These are phyloP conservation scores for Hirundo rustica DNA, from an alignment of 2,797 vertebrate genomes.

Conservation along the genomic window DNA sequence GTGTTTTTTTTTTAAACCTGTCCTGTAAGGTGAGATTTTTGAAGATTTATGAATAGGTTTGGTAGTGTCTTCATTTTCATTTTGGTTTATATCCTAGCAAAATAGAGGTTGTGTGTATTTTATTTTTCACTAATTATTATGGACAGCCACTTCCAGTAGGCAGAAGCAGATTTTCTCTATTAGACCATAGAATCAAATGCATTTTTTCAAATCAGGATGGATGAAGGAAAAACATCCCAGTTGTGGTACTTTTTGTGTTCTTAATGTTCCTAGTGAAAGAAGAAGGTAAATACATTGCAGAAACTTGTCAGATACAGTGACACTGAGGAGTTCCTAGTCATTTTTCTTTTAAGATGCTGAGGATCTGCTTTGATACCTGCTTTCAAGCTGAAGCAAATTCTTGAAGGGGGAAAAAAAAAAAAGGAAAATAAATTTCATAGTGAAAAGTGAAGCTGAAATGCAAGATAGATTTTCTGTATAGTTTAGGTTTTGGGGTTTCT, in stretches of 20 bases:
- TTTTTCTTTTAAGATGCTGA: background rate
- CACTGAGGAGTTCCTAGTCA: background rate
- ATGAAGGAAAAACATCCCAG: background rate
- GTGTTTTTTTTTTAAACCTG: background rate
- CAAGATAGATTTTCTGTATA: background rate
- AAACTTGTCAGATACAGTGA: constrained; percentile 20
- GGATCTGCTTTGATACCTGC: constrained; percentile 4
- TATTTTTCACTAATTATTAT: constrained; percentile 2
- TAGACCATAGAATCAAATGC: constrained; percentile 14
- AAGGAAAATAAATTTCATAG: constrained; percentile 3
- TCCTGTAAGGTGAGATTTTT: background rate
- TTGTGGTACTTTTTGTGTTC: background rate
- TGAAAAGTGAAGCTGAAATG: background rate
- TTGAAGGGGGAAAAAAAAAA: background rate
- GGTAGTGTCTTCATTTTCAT: background rate
- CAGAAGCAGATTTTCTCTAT: constrained; percentile 22
- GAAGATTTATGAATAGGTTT: background rate
- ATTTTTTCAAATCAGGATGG: constrained; percentile 14
- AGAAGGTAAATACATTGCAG: background rate
- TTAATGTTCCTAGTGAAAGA: background rate
- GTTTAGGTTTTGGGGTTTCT: background rate
- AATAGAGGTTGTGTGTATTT: background rate
- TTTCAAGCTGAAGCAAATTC: constrained; percentile 24
- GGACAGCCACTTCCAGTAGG: background rate
- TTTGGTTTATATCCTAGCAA: background rate